phyloP scores from a whole-genome alignment of 2,113 vertebrate genomes.

The Pleuronectes platessa region DNA sequence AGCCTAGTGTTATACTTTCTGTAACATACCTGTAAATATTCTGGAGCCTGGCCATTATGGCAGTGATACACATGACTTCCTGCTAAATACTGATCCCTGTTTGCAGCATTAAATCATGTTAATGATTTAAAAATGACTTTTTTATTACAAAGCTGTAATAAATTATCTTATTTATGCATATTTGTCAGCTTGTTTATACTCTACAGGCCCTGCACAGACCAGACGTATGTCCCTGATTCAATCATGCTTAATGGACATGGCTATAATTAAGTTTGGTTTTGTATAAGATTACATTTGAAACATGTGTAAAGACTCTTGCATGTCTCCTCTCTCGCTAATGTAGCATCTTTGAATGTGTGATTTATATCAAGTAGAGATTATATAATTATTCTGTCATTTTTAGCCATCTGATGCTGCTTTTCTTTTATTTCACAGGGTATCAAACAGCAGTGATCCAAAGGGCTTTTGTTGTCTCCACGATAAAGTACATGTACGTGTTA shows the following conservation, averaged over 20 bases:
- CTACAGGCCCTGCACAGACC: neutral
- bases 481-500: neutral
- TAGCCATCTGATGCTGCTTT: conserved; percentile 19
- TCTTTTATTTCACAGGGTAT: conserved; percentile 26
- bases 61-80: neutral
- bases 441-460: conserved; percentile 5
- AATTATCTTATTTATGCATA: neutral
- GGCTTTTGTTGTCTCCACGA: conserved; percentile 6
- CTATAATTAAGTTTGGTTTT: conserved; percentile 18
- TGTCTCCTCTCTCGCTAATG: neutral
- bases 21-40: neutral
- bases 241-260: neutral
- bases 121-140: neutral
- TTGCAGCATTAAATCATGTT: neutral
- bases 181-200: neutral
- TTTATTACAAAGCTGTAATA: neutral
- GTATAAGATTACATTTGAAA: conserved; percentile 4
- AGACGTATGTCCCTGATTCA: neutral
- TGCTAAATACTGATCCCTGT: neutral
- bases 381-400: conserved; percentile 4
- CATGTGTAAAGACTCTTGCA: neutral
- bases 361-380: neutral
- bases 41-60: neutral
- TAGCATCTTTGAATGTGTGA: conserved; percentile 2
- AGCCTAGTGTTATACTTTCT: neutral